Evolutionary conservation across 2,797 vertebrate species (phyloP), one percentile per base, ranked within the genome.

Genomic region (Ctenopoma multispine): DNA sequence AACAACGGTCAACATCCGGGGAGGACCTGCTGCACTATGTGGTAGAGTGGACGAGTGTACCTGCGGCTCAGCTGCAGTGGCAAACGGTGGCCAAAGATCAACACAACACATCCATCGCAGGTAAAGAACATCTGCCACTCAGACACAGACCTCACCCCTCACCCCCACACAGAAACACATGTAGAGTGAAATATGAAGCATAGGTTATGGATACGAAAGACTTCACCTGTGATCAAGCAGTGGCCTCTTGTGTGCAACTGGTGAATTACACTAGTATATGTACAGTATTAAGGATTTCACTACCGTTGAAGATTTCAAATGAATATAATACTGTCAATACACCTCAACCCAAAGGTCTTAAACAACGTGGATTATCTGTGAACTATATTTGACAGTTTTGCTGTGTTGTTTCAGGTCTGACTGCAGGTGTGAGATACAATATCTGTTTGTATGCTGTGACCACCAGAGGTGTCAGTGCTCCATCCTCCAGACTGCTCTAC

Each of bases 391-490:
- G 21, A 47, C 29, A 3, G 4, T 72, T 61, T 63, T 43, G 18
- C 27, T 71, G 15, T 63, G 7, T 69, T 77, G 44, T 91, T 88
- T 58, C 81, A 95, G 95, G 87, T 72, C 63, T 94, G 85, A 75
- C 23, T 48, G 77, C 81, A 44, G 93, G 93, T 53, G 84, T 86
- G 80, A 85, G 84, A 40, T 84, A 90, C 63, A 89, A 85, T 0
- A 62, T 95, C 61, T 94, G 82, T 0, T 69, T 97, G 8, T 96
- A 90, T 0, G 89, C 91, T 15, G 93, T 96, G 61, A 94, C 94
- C 62, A 84, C 78, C 8, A 66, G 82, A 0, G 95, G 95, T 5
- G 75, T 89, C 72, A 95, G 94, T 67, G 1, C 23, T 0, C 88
- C 94, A 55, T 77, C 90, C 3, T 90, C 90, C 1, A 0, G 31